Evolutionary conservation across 2,797 vertebrate genomes (phyloP).

Genomic region (Tokudaia muenninki): DNA sequence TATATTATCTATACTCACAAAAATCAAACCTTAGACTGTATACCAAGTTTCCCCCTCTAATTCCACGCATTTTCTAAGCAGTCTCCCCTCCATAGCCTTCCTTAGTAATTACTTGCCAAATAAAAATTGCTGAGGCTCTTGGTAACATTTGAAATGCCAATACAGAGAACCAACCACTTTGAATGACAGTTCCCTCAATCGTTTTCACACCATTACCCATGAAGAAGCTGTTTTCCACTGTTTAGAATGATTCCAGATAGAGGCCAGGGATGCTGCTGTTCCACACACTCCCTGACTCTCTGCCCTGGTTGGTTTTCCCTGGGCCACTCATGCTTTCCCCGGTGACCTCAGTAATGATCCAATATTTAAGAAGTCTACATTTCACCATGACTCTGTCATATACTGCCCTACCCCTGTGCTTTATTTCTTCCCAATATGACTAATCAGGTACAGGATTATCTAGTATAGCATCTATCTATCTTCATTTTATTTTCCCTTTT

Average conservation of each 20-base stretch:
- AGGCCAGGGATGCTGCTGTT: not conserved
- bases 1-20: constrained; percentile 90
- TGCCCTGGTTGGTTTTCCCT: constrained; percentile 8
- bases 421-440: not conserved
- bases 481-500: not conserved
- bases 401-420: not conserved
- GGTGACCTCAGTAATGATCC: constrained; percentile 24
- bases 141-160: constrained; percentile 14
- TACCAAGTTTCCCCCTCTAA: constrained; percentile 45
- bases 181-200: constrained; percentile 49
- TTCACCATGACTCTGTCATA: constrained; percentile 25
- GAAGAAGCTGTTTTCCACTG: constrained; percentile 44
- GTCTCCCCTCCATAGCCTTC: constrained; percentile 1
- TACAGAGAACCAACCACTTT: not conserved
- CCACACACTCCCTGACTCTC: not conserved
- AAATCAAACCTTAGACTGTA: constrained; percentile 87
- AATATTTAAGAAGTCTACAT: constrained; percentile 60
- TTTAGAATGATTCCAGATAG: constrained; percentile 20
- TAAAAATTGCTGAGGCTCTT: constrained; percentile 61
- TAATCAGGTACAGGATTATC: not conserved
- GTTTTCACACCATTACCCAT: constrained; percentile 25
- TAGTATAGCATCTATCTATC: not conserved
- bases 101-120: constrained; percentile 74
- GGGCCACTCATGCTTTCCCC: constrained; percentile 58
- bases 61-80: constrained; percentile 61